Evolutionary conservation across 2,888 invertebrate genomes (phyloP).

Genomic region (Tetragnatha montana): DNA sequence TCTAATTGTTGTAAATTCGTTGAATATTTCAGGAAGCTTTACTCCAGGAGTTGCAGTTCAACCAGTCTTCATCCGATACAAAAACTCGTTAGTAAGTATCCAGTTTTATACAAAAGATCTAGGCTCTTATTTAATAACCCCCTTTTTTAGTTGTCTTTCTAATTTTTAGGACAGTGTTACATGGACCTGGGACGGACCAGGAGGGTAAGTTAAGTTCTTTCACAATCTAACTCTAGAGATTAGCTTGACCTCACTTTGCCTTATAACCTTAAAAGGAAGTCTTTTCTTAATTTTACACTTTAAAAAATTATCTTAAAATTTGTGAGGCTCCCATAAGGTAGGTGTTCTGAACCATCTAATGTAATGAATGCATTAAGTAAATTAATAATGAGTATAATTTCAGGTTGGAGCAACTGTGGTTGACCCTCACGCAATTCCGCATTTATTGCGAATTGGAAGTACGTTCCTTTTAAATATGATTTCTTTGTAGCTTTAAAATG

Average conservation of each 20-base stretch:
- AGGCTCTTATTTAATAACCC: neutral
- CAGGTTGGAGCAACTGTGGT: slow-evolving; percentile 89
- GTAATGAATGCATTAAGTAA: too few species aligned
- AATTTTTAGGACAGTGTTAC: slow-evolving; percentile 76
- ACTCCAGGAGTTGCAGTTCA: slow-evolving; percentile 97
- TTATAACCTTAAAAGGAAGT: too few species aligned
- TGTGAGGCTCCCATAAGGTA: too few species aligned
- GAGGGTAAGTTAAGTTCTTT: slow-evolving; percentile 82
- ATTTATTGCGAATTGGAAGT: slow-evolving; percentile 84
- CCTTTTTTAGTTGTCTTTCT: slow-evolving; percentile 22
- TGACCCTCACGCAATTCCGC: slow-evolving; percentile 90
- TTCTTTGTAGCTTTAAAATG: neutral
- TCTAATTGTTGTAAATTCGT: too few species aligned
- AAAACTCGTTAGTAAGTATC: slow-evolving; percentile 85
- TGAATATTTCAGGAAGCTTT: slow-evolving; percentile 84
- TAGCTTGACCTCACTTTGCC: too few species aligned
- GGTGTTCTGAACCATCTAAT: too few species aligned
- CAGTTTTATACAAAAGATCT: neutral
- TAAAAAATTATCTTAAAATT: too few species aligned
- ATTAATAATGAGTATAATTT: slow-evolving; percentile 73
- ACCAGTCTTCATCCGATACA: slow-evolving; percentile 93
- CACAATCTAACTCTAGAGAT: too few species aligned
- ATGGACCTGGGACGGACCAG: slow-evolving; percentile 83
- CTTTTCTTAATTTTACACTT: too few species aligned
- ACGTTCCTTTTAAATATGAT: slow-evolving; percentile 48